Percentiles rank a stretch among this genome's conserved stretches.
Evolutionary conservation across 2,888 invertebrate genomes (phyloP).

Genomic region (Drosophila ustulata): DNA sequence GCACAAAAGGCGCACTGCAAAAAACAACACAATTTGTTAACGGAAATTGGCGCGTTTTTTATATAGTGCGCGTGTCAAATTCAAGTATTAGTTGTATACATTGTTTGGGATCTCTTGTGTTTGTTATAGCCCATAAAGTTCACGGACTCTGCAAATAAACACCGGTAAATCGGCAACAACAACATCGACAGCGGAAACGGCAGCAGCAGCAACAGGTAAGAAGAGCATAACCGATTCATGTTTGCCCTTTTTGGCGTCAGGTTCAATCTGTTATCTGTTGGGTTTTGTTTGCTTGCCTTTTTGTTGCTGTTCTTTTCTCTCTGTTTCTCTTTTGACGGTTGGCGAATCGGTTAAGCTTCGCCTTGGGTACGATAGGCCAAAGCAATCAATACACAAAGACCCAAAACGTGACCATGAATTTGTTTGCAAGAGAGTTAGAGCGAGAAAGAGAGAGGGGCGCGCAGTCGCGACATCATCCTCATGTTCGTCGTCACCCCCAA

Average conservation of each 20-base stretch:
- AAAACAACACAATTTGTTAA: conserved; percentile 20
- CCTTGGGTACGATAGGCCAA: conserved; percentile 24
- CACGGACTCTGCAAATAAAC: conserved; percentile 7
- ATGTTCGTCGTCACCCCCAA: conserved; percentile 37
- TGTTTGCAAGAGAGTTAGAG: not conserved
- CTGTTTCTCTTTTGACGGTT: conserved; percentile 24
- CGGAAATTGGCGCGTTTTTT: conserved; percentile 27
- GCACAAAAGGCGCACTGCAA: conserved; percentile 12
- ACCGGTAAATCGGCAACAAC: conserved; percentile 29
- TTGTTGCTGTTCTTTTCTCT: conserved; percentile 12
- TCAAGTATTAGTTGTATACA: conserved; percentile 3
- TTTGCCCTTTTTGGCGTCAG: conserved; percentile 32
- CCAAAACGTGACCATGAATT: conserved; percentile 52
- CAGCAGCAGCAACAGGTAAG: conserved; percentile 55
- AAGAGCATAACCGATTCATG: conserved; percentile 38
- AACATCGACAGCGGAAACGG: conserved; percentile 29
- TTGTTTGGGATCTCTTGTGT: conserved; percentile 20
- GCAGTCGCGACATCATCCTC: conserved; percentile 59
- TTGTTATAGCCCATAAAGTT: conserved; percentile 14
- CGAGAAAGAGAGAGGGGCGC: conserved; percentile 28
- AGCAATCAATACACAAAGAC: conserved; percentile 33
- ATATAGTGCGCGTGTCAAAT: conserved; percentile 7
- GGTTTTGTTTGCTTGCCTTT: conserved; percentile 30
- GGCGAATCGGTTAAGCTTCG: conserved; percentile 20
- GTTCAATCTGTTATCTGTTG: conserved; percentile 28